Evolutionary conservation across 1,140 invertebrate genomes (phyloP).

Genomic region (Linepithema humile): DNA sequence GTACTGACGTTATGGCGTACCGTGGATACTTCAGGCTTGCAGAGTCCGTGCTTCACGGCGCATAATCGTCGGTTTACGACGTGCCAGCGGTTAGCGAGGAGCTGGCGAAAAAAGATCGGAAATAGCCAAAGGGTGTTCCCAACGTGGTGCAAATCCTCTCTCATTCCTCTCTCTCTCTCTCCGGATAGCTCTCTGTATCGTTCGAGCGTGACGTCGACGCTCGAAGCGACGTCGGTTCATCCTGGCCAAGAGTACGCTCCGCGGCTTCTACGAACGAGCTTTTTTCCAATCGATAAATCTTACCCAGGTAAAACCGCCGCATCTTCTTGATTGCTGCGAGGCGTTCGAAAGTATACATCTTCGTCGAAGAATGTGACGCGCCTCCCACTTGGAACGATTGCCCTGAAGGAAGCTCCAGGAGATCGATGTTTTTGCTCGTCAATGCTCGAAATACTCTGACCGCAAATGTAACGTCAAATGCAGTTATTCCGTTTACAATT

Average conservation of each 20-base stretch:
- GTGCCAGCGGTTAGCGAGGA: background rate
- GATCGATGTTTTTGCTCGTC: slow-evolving; percentile 38
- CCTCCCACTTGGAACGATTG: background rate
- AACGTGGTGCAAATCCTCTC: background rate
- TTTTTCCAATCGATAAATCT: slow-evolving; percentile 47
- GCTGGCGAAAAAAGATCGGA: slow-evolving; percentile 47
- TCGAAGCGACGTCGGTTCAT: slow-evolving; percentile 40
- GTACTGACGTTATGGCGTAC: background rate
- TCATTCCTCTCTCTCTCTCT: background rate
- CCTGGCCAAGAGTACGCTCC: background rate
- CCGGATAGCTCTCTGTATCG: background rate
- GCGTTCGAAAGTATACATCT: background rate
- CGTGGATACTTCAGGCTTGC: slow-evolving; percentile 3
- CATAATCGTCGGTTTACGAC: slow-evolving; percentile 22
- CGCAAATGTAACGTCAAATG: slow-evolving; percentile 23
- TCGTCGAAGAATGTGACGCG: slow-evolving; percentile 33
- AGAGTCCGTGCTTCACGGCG: background rate
- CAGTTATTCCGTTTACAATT: background rate
- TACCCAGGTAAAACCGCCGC: background rate
- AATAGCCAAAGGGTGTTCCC: slow-evolving; percentile 54
- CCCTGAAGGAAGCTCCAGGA: background rate
- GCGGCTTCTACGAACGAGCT: background rate
- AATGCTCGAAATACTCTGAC: slow-evolving; percentile 17
- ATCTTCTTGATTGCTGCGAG: slow-evolving; percentile 15
- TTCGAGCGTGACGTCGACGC: slow-evolving; percentile 11